A percentile compares a stretch with the other conserved stretches of the same genome.
Evolutionary conservation across 1,140 invertebrate species (phyloP).

Genomic region (Parasteatoda tepidariorum): DNA sequence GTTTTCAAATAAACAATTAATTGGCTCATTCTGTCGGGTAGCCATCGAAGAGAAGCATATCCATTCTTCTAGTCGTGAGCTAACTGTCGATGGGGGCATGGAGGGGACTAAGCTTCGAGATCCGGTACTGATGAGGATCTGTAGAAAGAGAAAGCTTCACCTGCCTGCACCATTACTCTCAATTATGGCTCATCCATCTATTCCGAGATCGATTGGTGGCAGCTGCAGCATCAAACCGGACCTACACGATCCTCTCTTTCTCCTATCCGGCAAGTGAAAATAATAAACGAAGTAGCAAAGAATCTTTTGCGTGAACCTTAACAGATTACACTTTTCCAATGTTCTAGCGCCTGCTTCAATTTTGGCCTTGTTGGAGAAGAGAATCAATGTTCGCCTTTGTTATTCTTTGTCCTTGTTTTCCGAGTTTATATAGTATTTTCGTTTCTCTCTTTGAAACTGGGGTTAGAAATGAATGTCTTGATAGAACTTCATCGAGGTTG

Average conservation of each 20-base stretch:
- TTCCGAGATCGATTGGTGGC: slow-evolving; percentile 53
- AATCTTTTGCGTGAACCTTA: background rate
- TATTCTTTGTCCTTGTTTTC: no score
- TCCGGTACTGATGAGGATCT: slow-evolving; percentile 57
- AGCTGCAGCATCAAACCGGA: slow-evolving; percentile 37
- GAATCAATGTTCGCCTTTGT: no score
- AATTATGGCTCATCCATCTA: slow-evolving; percentile 59
- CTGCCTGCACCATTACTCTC: slow-evolving; percentile 53
- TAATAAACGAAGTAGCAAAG: background rate
- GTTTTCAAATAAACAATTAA: slow-evolving; percentile 28
- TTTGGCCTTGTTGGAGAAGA: no score
- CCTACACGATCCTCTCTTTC: background rate
- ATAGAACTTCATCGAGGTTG: no score
- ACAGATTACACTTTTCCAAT: no score
- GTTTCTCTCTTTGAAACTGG: no score
- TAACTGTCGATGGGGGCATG: slow-evolving; percentile 9
- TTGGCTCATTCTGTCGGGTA: background rate
- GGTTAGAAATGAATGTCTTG: no score
- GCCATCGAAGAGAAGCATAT: slow-evolving; percentile 3
- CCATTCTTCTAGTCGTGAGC: slow-evolving; percentile 34
- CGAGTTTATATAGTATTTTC: no score
- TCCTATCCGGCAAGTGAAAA: background rate
- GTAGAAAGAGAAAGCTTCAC: slow-evolving; percentile 40
- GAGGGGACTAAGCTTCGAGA: slow-evolving; percentile 19
- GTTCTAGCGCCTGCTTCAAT: no score